phyloP scores from a whole-genome alignment of 2,113 vertebrate genomes.

The Indicator indicator region DNA sequence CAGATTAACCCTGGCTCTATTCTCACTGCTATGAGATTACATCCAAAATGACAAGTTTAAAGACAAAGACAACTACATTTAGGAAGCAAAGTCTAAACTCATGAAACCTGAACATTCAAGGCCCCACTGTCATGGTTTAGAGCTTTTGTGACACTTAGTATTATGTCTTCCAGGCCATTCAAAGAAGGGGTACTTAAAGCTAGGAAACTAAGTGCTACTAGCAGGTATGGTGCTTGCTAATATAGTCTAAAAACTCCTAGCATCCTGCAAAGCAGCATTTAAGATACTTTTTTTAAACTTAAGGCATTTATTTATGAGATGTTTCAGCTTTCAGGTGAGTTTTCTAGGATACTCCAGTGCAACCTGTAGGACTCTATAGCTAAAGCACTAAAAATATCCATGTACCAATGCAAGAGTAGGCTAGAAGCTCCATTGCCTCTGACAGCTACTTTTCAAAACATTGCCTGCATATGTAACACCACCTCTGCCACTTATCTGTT shows the following conservation, averaged over 20 bases:
- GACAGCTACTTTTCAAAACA: background rate
- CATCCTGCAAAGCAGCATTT: background rate
- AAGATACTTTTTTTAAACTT: background rate
- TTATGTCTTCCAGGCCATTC: background rate
- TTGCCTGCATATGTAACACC: background rate
- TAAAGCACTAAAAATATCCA: background rate
- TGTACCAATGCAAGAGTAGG: background rate
- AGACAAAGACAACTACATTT: background rate
- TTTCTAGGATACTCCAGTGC: background rate
- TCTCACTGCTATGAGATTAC: background rate
- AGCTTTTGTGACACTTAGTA: background rate
- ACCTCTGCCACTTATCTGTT: background rate
- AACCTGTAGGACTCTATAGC: background rate
- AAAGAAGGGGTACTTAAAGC: background rate
- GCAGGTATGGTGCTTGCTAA: background rate
- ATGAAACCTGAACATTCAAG: background rate
- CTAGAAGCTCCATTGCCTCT: background rate
- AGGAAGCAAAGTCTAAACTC: background rate
- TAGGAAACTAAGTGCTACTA: background rate
- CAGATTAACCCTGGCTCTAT: background rate
- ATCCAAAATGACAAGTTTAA: background rate
- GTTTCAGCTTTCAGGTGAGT: background rate
- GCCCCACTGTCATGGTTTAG: background rate
- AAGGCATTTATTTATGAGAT: background rate
- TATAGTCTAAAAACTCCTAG: background rate